A percentile compares a stretch with the other conserved stretches of the same genome.
Conservation (phyloP, 2,888 invertebrate genomes). For the Pocota personata region DNA sequence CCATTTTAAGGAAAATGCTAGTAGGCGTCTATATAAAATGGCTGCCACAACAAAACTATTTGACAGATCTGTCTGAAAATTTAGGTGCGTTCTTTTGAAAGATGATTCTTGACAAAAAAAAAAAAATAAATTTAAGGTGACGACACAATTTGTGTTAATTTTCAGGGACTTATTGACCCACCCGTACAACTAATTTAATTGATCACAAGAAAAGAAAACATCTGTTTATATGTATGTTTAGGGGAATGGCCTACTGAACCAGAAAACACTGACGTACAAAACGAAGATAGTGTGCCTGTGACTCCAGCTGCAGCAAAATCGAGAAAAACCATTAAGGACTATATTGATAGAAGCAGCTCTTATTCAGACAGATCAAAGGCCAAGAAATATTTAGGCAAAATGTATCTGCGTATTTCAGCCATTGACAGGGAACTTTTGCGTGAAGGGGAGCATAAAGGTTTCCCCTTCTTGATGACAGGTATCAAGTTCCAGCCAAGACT, state of each 20-base stretch:
- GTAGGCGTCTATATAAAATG: too few relatives aligned
- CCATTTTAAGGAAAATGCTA: too few relatives aligned
- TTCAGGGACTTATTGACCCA: too few relatives aligned
- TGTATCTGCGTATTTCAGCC: neutral
- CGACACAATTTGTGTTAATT: too few relatives aligned
- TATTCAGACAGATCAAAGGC: neutral
- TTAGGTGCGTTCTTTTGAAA: too few relatives aligned
- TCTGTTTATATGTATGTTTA: neutral
- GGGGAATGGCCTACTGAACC: neutral
- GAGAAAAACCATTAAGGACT: slow-evolving; percentile 12
- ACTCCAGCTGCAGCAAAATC: neutral
- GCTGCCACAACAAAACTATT: too few relatives aligned
- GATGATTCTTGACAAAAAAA: too few relatives aligned
- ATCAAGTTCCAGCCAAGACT: slow-evolving; percentile 2
- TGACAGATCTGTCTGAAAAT: too few relatives aligned
- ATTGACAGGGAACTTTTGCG: slow-evolving; percentile 6
- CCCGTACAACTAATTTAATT: slow-evolving; percentile 2
- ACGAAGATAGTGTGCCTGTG: neutral
- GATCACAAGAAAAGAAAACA: slow-evolving; percentile 1
- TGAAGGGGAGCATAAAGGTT: too few relatives aligned
- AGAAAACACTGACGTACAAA: neutral
- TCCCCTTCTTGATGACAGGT: neutral
- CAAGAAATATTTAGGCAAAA: neutral
- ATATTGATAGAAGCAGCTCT: neutral
- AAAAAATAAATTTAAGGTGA: too few relatives aligned